Percentiles rank a stretch among this genome's conserved stretches.
phyloP scores from a whole-genome alignment of 2,797 vertebrate species.

The Avahi laniger region DNA sequence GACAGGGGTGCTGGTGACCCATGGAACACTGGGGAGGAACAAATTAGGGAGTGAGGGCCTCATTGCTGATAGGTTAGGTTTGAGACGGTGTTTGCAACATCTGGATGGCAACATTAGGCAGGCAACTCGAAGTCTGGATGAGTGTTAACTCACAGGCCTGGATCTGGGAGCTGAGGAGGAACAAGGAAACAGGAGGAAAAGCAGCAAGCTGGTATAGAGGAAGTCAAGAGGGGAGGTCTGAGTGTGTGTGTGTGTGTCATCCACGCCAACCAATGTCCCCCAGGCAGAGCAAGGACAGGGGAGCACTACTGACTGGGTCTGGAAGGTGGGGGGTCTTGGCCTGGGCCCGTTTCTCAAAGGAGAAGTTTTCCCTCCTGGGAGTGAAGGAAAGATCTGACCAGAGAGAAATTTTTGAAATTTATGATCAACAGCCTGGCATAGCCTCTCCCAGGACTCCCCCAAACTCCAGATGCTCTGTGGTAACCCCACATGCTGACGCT shows the following conservation, averaged over 20 bases:
- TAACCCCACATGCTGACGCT: neutral
- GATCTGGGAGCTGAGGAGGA: neutral
- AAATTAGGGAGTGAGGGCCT: neutral
- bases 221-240: neutral
- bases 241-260: neutral
- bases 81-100: neutral
- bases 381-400: neutral
- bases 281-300: no score
- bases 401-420: neutral
- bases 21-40: no score
- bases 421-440: neutral
- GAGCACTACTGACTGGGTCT: neutral
- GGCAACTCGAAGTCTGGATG: neutral
- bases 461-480: neutral
- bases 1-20: neutral
- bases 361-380: neutral
- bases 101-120: neutral
- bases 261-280: neutral
- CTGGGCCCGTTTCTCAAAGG: neutral
- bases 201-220: neutral
- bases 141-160: neutral
- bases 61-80: neutral
- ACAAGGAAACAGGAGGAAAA: neutral
- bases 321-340: neutral
- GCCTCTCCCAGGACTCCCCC: neutral